A percentile compares a stretch with the other conserved stretches of the same genome.
These are phyloP conservation scores for Chaitophorus viminalis DNA, from an alignment of 2,888 invertebrate genomes.

Conservation along the genomic window DNA sequence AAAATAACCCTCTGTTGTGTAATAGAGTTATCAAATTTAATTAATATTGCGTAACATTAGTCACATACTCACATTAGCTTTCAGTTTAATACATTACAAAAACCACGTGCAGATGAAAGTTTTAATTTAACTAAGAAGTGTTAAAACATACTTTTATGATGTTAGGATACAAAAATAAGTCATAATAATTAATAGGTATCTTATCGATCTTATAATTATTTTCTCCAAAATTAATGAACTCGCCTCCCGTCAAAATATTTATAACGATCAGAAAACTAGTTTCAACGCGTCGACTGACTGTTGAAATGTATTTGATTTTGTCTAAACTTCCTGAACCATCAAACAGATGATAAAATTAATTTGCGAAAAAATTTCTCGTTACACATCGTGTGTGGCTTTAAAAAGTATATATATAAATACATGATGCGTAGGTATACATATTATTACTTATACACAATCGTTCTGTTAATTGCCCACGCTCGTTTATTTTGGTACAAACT, in stretches of 20 bases:
- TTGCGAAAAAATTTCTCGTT: conserved; percentile 40
- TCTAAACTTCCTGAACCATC: not conserved
- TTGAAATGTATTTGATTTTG: not conserved
- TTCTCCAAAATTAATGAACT: conserved; percentile 25
- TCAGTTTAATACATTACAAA: not conserved
- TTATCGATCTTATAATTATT: not conserved
- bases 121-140: conserved; percentile 20
- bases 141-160: not conserved
- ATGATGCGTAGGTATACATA: not conserved
- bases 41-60: not conserved
- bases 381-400: not conserved
- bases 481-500: not conserved
- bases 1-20: not conserved
- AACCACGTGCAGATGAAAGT: conserved; percentile 8
- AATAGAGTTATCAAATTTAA: not conserved
- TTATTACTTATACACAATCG: not conserved
- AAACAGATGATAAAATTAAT: conserved; percentile 12
- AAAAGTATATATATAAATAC: not conserved
- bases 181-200: not conserved
- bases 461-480: not conserved
- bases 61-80: not conserved
- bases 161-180: not conserved
- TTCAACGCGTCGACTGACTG: not conserved
- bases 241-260: not conserved
- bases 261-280: conserved; percentile 40